Evolutionary conservation across 2,797 vertebrate species (phyloP).

Genomic region (Chelmon rostratus): DNA sequence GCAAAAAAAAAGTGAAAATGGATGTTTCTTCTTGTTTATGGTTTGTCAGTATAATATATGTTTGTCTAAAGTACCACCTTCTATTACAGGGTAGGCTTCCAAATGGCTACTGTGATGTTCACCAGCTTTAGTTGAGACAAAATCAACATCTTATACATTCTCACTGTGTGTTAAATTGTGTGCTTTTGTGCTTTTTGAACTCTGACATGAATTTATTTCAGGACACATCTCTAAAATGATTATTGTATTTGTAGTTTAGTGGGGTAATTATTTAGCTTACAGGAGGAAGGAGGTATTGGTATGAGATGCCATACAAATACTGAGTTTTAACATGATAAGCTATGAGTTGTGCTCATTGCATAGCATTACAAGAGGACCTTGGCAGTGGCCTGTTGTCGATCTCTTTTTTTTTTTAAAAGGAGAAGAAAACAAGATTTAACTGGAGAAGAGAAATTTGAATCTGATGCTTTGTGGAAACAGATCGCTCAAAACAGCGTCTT

Average conservation of each 20-base stretch:
- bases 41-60: too few relatives aligned
- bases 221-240: not conserved
- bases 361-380: not conserved
- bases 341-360: conserved; percentile 3
- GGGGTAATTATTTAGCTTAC: not conserved
- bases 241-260: not conserved
- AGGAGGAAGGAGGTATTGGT: not conserved
- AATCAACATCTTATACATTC: too few relatives aligned
- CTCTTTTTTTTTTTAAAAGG: too few relatives aligned
- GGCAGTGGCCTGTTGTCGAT: not conserved
- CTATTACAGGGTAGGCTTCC: too few relatives aligned
- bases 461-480: not conserved
- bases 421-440: too few relatives aligned
- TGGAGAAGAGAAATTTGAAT: not conserved
- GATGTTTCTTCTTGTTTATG: too few relatives aligned
- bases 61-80: too few relatives aligned
- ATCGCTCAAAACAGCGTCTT: not conserved
- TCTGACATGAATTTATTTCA: not conserved
- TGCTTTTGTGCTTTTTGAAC: too few relatives aligned
- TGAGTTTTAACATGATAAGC: not conserved
- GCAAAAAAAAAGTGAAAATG: not conserved
- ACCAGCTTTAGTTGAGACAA: too few relatives aligned
- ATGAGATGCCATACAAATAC: not conserved
- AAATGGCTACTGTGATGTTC: too few relatives aligned
- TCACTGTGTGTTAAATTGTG: too few relatives aligned